phyloP scores from a whole-genome alignment of 2,113 vertebrate species.

The Circaetus cinerascens region DNA sequence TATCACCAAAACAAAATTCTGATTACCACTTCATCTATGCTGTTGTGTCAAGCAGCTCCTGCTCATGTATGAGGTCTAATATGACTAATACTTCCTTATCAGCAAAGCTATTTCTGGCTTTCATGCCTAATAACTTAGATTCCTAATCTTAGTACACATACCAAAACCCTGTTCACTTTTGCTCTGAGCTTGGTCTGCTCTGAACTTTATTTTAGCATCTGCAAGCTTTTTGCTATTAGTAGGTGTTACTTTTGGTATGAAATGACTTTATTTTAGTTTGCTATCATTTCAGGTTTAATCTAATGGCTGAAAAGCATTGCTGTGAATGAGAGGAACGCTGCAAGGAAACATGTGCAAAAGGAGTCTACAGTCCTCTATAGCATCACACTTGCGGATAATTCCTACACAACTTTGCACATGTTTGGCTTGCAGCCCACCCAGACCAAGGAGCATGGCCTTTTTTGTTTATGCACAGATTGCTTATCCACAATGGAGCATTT shows the following conservation, averaged over 20 bases:
- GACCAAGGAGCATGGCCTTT: neutral
- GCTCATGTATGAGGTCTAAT: neutral
- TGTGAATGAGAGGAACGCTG: neutral
- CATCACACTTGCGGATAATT: neutral
- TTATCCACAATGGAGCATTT: neutral
- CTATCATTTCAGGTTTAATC: neutral
- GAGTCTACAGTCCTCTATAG: neutral
- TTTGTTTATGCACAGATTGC: neutral
- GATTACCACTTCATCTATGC: neutral
- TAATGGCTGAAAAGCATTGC: neutral
- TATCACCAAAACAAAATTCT: neutral
- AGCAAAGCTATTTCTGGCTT: neutral
- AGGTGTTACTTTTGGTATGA: neutral
- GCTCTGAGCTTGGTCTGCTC: neutral
- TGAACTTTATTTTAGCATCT: neutral
- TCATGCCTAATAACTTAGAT: neutral
- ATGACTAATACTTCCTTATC: neutral
- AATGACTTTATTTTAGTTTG: neutral
- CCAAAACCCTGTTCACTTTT: neutral
- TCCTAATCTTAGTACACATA: neutral
- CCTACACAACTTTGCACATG: neutral
- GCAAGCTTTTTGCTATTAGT: neutral
- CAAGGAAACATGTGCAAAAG: neutral
- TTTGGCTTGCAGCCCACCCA: neutral
- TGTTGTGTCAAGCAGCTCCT: neutral